These are phyloP conservation scores for Vanessa atalanta DNA, from an alignment of 1,140 invertebrate genomes.

Conservation along the genomic window DNA sequence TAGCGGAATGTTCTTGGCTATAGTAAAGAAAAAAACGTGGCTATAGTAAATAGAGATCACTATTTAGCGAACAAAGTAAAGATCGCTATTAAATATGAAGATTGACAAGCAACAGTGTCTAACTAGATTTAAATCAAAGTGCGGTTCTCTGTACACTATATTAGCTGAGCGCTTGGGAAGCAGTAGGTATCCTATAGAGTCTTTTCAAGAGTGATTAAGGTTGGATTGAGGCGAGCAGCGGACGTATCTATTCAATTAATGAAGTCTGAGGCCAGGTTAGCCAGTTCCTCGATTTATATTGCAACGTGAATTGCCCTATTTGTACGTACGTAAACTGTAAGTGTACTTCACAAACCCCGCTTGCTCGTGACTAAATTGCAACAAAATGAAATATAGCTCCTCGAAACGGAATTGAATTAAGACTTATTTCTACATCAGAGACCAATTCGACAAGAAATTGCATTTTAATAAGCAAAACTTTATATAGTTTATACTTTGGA, in stretches of 20 bases:
- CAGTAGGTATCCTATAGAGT: conserved; percentile 54
- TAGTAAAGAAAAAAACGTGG: too few relatives aligned
- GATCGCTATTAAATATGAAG: conserved; percentile 16
- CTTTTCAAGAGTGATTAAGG: conserved; percentile 76
- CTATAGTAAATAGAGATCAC: too few relatives aligned
- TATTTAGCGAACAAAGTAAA: not conserved
- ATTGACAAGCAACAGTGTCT: conserved; percentile 26
- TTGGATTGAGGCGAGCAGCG: conserved; percentile 65
- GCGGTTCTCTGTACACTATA: conserved; percentile 66
- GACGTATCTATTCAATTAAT: conserved; percentile 79
- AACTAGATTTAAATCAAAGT: conserved; percentile 48
- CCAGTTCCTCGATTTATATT: conserved; percentile 69
- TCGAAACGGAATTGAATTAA: conserved; percentile 42
- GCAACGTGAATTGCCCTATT: conserved; percentile 68
- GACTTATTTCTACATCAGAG: conserved; percentile 32
- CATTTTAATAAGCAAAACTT: conserved; percentile 11
- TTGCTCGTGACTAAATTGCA: conserved; percentile 49
- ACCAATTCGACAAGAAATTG: conserved; percentile 33
- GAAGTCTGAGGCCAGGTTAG: conserved; percentile 63
- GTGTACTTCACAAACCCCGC: conserved; percentile 43
- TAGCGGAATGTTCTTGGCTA: too few relatives aligned
- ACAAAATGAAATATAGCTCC: conserved; percentile 58
- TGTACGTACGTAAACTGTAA: conserved; percentile 53
- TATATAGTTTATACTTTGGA: not conserved
- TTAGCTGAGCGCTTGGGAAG: conserved; percentile 54